Percentiles rank a stretch among this genome's conserved stretches.
phyloP scores from a whole-genome alignment of 2,888 invertebrate genomes.

The Thysanoteuthis rhombus region DNA sequence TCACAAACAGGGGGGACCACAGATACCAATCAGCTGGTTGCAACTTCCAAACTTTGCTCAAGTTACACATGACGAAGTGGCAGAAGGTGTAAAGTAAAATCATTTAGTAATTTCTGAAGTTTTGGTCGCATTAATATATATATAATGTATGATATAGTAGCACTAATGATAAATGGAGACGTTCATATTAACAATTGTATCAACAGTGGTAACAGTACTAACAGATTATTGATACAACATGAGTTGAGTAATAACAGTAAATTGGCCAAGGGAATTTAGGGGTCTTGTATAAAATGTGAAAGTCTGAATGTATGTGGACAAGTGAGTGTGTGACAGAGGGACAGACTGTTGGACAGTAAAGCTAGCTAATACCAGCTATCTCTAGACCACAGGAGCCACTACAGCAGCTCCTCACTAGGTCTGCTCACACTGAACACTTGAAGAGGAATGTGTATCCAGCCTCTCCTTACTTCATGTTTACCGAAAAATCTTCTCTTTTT shows the following conservation, averaged over 20 bases:
- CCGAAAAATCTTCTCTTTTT: not conserved
- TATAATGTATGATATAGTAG: not conserved
- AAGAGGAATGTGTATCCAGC: slow-evolving; percentile 27
- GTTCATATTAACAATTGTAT: not conserved
- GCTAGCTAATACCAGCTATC: slow-evolving; percentile 23
- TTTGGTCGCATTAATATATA: not conserved
- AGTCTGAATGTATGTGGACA: not conserved
- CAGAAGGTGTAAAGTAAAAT: not conserved
- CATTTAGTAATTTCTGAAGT: not conserved
- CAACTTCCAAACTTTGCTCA: not conserved
- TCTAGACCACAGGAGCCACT: slow-evolving; percentile 27
- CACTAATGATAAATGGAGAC: not conserved
- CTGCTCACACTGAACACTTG: slow-evolving; percentile 30
- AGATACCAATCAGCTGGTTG: not conserved
- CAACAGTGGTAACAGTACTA: not conserved
- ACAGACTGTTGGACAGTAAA: slow-evolving; percentile 22
- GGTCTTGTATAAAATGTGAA: not conserved
- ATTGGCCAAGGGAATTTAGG: not conserved
- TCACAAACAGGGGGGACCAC: not conserved
- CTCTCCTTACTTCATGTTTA: slow-evolving; percentile 26
- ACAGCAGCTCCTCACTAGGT: slow-evolving; percentile 13
- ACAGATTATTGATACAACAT: not conserved
- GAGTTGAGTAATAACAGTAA: not conserved
- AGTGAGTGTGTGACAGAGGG: slow-evolving; percentile 13
- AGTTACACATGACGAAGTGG: not conserved